Conservation (phyloP, 2,113 vertebrate genomes). For the Neofelis nebulosa region DNA sequence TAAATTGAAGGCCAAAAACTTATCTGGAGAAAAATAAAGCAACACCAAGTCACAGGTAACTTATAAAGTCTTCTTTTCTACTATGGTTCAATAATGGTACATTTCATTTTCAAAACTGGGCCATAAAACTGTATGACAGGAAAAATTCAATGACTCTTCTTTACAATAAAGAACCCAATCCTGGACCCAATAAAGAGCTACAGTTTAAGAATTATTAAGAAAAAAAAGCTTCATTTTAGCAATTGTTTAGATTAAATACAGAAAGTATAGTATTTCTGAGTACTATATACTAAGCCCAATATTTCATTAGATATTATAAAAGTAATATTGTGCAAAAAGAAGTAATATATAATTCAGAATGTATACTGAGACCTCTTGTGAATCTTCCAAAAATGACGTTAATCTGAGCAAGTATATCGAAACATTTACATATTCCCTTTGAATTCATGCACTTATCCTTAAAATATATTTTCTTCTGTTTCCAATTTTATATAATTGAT, state of each 20-base stretch:
- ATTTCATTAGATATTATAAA: neutral
- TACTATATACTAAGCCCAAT: neutral
- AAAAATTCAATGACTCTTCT: constrained; percentile 23
- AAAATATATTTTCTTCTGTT: neutral
- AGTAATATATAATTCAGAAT: neutral
- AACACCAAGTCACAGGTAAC: neutral
- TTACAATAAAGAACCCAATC: constrained; percentile 23
- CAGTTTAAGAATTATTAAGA: neutral
- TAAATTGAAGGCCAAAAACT: neutral
- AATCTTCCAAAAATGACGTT: neutral
- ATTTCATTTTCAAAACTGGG: constrained; percentile 34
- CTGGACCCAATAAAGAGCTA: neutral
- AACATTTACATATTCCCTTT: neutral
- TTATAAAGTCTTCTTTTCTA: neutral
- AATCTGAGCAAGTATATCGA: neutral
- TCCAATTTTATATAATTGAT: neutral
- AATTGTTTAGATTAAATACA: neutral
- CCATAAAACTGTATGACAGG: neutral
- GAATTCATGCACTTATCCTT: neutral
- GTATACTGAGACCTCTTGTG: neutral
- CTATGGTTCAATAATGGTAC: neutral
- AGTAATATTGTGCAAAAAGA: neutral
- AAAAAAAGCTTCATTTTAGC: neutral
- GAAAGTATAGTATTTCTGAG: neutral
- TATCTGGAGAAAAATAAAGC: neutral